phyloP scores from a whole-genome alignment of 1,140 invertebrate genomes.

The Drosophila sechellia region DNA sequence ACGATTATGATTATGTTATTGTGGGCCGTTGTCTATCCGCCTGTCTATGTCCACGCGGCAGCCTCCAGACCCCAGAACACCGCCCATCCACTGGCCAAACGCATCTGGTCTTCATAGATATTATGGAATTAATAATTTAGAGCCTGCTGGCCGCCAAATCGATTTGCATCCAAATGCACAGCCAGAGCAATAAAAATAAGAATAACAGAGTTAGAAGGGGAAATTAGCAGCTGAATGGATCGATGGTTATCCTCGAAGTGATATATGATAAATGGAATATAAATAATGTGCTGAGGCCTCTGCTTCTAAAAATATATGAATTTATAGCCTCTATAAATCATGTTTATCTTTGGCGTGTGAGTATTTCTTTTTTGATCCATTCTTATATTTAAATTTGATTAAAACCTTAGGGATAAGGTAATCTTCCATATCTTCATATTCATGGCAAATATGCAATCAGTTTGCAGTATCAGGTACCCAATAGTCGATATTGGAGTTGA shows the following conservation, averaged over 20 bases:
- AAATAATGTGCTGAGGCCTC: not conserved
- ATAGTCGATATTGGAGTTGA: not conserved
- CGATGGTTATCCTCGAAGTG: slow-evolving; percentile 16
- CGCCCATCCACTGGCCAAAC: slow-evolving; percentile 16
- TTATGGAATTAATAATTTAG: slow-evolving; percentile 49
- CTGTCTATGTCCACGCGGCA: slow-evolving; percentile 22
- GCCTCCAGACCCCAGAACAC: slow-evolving; percentile 14
- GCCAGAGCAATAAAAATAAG: slow-evolving; percentile 6
- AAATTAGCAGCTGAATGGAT: slow-evolving; percentile 35
- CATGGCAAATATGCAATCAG: not conserved
- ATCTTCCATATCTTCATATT: not conserved
- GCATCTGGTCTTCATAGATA: slow-evolving; percentile 73
- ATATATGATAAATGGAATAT: not conserved
- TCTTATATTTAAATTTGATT: not conserved
- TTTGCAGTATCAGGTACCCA: slow-evolving; percentile 1
- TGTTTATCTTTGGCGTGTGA: too few relatives aligned
- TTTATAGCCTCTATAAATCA: too few relatives aligned
- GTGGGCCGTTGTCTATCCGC: slow-evolving; percentile 4
- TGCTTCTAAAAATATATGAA: too few relatives aligned
- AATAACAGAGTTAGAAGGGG: slow-evolving; percentile 47
- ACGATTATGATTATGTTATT: slow-evolving; percentile 62
- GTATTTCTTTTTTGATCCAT: too few relatives aligned
- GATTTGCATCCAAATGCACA: slow-evolving; percentile 36
- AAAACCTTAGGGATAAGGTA: not conserved
- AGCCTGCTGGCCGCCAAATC: slow-evolving; percentile 47